Conservation (phyloP, 2,113 vertebrate genomes). For the Harpagus bidentatus region DNA sequence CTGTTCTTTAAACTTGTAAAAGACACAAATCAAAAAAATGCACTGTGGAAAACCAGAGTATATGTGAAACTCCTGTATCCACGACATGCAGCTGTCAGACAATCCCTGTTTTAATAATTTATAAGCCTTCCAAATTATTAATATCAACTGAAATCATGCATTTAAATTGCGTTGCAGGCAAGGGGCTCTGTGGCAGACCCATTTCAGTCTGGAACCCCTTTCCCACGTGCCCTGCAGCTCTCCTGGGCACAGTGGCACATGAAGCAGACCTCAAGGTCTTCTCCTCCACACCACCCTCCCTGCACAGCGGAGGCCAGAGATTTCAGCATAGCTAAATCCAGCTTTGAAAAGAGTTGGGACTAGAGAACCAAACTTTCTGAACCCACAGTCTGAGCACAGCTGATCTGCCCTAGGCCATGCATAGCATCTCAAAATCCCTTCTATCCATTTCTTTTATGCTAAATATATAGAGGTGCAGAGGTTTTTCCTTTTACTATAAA, state of each 20-base stretch:
- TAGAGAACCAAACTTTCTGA: not conserved
- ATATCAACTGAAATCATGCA: not conserved
- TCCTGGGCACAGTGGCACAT: fast-evolving
- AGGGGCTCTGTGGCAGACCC: not conserved
- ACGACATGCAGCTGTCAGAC: not conserved
- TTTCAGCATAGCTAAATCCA: not conserved
- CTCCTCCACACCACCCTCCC: not conserved
- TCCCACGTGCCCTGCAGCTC: not conserved
- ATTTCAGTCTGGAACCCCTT: not conserved
- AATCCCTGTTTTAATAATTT: not conserved
- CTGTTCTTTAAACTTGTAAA: not conserved
- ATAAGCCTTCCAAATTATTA: not conserved
- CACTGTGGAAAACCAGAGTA: not conserved
- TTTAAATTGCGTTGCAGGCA: not conserved
- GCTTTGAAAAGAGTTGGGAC: not conserved
- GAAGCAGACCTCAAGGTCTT: not conserved
- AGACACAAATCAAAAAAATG: not conserved
- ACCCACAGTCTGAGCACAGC: not conserved
- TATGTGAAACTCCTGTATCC: not conserved
- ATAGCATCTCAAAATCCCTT: not conserved
- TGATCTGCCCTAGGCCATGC: not conserved
- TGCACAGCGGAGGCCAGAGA: not conserved
- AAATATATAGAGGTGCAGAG: not conserved
- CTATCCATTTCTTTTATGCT: not conserved
- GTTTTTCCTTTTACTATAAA: not conserved